Evolutionary conservation across 2,888 invertebrate genomes (phyloP), one percentile per base, ranked within the genome.

Genomic region (Leptopilina myrica): DNA sequence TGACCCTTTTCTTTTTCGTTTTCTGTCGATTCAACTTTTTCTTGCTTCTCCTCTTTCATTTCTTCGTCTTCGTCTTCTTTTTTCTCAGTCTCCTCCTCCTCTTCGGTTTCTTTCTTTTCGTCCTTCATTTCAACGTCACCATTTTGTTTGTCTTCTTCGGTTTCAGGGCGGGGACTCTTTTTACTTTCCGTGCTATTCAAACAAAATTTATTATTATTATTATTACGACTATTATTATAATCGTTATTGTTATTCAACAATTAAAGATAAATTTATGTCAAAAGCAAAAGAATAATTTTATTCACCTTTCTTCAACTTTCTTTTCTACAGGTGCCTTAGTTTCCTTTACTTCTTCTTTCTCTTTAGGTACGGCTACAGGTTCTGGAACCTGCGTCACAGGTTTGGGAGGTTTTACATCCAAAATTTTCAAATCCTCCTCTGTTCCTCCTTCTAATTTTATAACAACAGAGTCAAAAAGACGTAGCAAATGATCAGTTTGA

Each of bases 361-460:
- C 89, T 43, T 87, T 87, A 1, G 83, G 66, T 6, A 82, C 69
- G 5, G 82, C 81, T 26, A 82, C 65, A 9, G 82, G 65, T 66
- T 90, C 90, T 78, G 88, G 89, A 3, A 43, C 43, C 43, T 84
- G 33, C 9, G 84, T 64, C 4, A 85, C 67, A 20, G 84, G 82
- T 14, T 86, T 86, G 9, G 83, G 75, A n/a, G 89, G 89, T 75
- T 91, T 91, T 0, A 86, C 94, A 87, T 98, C 97, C n/a, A 99
- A 93, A 43, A 96, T 94, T 86, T 96, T 96, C 20, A 98, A 92
- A 92, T 99, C 99, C 87, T 97, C 96, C 67, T 97, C 97, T 0
- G 95, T 95, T 0, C 97, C 97, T 26, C 98, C 99, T 92, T 99
- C 99, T 65, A 99, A 93, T 91, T 98, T 97, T 82, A 99, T 98